phyloP scores from a whole-genome alignment of 2,113 vertebrate species.

The Tragelaphus buxtoni region DNA sequence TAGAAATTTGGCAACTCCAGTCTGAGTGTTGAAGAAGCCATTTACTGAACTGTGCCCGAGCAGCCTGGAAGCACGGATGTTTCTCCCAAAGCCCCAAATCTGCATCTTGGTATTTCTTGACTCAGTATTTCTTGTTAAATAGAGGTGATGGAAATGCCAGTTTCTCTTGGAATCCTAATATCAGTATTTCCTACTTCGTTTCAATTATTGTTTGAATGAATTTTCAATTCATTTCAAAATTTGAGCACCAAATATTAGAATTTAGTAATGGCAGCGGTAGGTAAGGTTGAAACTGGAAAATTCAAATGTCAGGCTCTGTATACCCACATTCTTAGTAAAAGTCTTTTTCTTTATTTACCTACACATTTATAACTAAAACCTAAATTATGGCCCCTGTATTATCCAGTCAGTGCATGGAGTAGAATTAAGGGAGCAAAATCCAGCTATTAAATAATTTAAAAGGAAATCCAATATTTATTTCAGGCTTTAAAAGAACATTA shows the following conservation, averaged over 20 bases:
- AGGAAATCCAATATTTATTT: conserved; percentile 19
- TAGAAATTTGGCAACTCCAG: conserved; percentile 11
- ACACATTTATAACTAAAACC: not conserved
- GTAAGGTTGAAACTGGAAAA: not conserved
- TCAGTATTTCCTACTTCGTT: not conserved
- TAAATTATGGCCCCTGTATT: not conserved
- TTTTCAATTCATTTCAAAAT: not conserved
- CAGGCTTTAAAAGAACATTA: not conserved
- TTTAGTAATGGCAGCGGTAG: accelerated
- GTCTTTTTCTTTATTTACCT: not conserved
- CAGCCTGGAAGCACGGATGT: not conserved
- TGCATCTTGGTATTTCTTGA: not conserved
- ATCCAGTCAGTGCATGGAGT: not conserved
- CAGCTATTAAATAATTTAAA: conserved; percentile 6
- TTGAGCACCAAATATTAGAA: not conserved
- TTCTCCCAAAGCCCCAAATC: not conserved
- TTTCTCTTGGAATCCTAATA: not conserved
- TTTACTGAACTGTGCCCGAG: not conserved
- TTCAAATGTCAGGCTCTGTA: not conserved
- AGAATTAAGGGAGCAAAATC: not conserved
- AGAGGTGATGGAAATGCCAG: not conserved
- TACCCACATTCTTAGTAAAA: not conserved
- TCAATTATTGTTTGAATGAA: not conserved
- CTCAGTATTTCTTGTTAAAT: not conserved
- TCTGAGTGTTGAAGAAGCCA: not conserved